These are phyloP conservation scores for Tetramorium simillimum DNA, from an alignment of 1,140 invertebrate species.

Conservation along the genomic window DNA sequence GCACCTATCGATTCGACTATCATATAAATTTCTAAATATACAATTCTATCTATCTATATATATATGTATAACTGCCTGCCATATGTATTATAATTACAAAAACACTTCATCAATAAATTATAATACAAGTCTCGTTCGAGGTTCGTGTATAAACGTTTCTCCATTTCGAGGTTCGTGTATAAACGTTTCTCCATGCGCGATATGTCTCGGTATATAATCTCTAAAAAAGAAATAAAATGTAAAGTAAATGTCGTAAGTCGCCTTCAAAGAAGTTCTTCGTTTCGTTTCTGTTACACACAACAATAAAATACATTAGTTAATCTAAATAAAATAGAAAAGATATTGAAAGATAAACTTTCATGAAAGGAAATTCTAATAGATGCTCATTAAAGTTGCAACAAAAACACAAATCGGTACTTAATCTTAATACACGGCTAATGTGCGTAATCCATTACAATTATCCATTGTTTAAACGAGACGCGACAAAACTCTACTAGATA, in stretches of 20 bases:
- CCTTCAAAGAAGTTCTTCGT: neutral
- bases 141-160: conserved; percentile 42
- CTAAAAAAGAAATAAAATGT: conserved; percentile 68
- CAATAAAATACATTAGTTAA: neutral
- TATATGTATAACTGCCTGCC: conserved; percentile 45
- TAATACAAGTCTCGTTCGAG: conserved; percentile 68
- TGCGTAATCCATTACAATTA: conserved; percentile 19
- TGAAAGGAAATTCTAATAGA: neutral
- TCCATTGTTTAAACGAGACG: conserved; percentile 15
- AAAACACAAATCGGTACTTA: conserved; percentile 36
- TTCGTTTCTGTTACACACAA: neutral
- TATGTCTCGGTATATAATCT: conserved; percentile 57
- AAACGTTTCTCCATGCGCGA: conserved; percentile 42
- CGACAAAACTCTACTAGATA: conserved; percentile 22
- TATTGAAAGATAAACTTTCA: neutral
- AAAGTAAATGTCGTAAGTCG: conserved; percentile 37
- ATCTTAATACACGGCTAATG: conserved; percentile 1
- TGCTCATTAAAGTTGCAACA: conserved; percentile 55
- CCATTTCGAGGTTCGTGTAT: too few relatives aligned
- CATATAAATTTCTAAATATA: conserved; percentile 72
- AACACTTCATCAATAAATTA: conserved; percentile 69
- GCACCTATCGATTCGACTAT: conserved; percentile 70
- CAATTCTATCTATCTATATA: conserved; percentile 42
- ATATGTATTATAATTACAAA: conserved; percentile 67
- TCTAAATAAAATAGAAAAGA: conserved; percentile 29